A percentile compares a stretch with the other conserved stretches of the same genome.
These are phyloP conservation scores for Botia almorhae DNA, from an alignment of 2,797 vertebrate species.

Conservation along the genomic window DNA sequence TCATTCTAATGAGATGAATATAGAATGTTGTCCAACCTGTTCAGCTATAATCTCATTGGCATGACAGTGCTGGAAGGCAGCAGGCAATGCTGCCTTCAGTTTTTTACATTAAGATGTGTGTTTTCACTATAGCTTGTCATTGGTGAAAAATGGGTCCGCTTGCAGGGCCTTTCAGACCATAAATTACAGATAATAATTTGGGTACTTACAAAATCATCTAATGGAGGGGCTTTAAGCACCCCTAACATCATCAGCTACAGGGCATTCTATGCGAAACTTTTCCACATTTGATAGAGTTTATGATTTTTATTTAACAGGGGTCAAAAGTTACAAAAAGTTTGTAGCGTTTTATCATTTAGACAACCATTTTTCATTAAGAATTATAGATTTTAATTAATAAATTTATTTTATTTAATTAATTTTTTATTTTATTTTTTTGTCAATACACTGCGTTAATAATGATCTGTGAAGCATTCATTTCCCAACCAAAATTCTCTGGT, in stretches of 20 bases:
- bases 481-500: too few relatives aligned
- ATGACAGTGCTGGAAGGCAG: constrained; percentile 51
- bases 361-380: not conserved
- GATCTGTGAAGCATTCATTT: too few relatives aligned
- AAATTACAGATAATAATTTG: constrained; percentile 63
- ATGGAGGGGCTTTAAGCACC: constrained; percentile 57
- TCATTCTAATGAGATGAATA: constrained; percentile 53
- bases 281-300: not conserved
- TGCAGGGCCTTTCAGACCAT: constrained; percentile 54
- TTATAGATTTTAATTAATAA: too few relatives aligned
- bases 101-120: constrained; percentile 57
- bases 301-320: not conserved
- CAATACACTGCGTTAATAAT: too few relatives aligned
- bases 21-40: constrained; percentile 45
- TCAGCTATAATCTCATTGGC: constrained; percentile 53
- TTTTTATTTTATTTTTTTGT: too few relatives aligned
- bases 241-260: constrained; percentile 42
- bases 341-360: not conserved
- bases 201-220: constrained; percentile 60
- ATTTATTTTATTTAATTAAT: too few relatives aligned
- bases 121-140: constrained; percentile 57
- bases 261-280: constrained; percentile 24
- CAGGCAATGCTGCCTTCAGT: constrained; percentile 53
- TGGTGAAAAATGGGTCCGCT: constrained; percentile 57
- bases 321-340: constrained; percentile 7